phyloP scores from a whole-genome alignment of 2,113 vertebrate species.

The Brachypodius melanocephalos region DNA sequence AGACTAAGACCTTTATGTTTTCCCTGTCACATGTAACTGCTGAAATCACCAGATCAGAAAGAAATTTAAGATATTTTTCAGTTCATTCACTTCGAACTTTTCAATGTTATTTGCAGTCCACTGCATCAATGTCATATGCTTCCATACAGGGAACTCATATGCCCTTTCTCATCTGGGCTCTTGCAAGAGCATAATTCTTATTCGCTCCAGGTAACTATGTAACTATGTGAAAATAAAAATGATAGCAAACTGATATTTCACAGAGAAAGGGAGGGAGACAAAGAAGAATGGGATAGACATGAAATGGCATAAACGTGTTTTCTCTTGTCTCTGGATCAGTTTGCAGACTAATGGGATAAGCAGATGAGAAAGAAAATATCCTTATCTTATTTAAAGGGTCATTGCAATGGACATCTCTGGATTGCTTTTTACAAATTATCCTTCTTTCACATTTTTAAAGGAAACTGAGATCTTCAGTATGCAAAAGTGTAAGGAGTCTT shows the following conservation, averaged over 20 bases:
- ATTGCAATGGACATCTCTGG: not conserved
- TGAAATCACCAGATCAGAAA: constrained; percentile 16
- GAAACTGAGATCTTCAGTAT: not conserved
- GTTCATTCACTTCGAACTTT: constrained; percentile 28
- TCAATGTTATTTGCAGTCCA: not conserved
- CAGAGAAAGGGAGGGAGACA: not conserved
- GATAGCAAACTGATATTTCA: not conserved
- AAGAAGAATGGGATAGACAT: not conserved
- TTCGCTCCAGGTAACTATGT: not conserved
- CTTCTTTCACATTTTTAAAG: not conserved
- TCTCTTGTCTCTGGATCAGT: not conserved
- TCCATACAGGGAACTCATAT: not conserved
- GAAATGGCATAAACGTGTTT: not conserved
- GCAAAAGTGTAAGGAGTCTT: not conserved
- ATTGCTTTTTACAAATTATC: not conserved
- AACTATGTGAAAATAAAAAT: not conserved
- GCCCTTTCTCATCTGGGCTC: not conserved
- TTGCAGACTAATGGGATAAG: not conserved
- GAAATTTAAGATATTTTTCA: constrained; percentile 17
- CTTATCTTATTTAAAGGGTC: not conserved
- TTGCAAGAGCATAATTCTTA: not conserved
- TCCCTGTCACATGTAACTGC: not conserved
- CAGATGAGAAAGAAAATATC: not conserved
- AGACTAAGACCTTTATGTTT: constrained; percentile 9
- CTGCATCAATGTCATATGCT: not conserved